Conservation (phyloP, 2,888 invertebrate species). For the Heterodera filipjevi region DNA sequence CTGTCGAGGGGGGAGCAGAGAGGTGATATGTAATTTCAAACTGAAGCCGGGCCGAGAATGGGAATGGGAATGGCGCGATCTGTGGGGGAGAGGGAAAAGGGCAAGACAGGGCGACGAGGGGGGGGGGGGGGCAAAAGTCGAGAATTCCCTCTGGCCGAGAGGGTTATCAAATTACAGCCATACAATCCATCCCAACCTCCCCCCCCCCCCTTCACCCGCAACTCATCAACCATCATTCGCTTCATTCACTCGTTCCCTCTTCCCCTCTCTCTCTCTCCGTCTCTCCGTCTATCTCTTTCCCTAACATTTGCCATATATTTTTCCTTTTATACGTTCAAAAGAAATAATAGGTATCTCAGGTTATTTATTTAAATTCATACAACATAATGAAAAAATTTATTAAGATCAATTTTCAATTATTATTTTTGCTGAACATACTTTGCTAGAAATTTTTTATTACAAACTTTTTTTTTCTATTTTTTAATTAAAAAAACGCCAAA, state of each 20-base stretch:
- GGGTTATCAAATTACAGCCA: conserved; percentile 1
- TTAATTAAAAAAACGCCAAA: too few species aligned
- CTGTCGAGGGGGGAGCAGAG: not conserved
- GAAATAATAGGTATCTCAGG: too few species aligned
- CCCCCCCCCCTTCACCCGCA: not conserved
- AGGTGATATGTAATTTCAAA: conserved; percentile 16
- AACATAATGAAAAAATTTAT: too few species aligned
- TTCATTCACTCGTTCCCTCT: not conserved
- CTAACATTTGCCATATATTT: too few species aligned
- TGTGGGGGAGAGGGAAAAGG: not conserved
- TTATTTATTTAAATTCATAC: too few species aligned
- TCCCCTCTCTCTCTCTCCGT: not conserved
- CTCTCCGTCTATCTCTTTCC: not conserved
- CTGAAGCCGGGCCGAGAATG: not conserved
- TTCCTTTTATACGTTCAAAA: too few species aligned
- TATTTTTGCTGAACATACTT: too few species aligned
- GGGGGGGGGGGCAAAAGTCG: conserved; percentile 9
- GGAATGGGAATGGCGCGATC: conserved; percentile 4
- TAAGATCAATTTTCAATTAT: too few species aligned
- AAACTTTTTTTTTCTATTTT: too few species aligned
- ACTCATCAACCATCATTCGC: too few species aligned
- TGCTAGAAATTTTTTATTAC: too few species aligned
- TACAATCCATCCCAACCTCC: not conserved
- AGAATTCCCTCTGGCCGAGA: not conserved
- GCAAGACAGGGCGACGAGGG: not conserved